A percentile compares a stretch with the other conserved stretches of the same genome.
These are phyloP conservation scores for Periophthalmus magnuspinnatus DNA, from an alignment of 2,797 vertebrate species.

Conservation along the genomic window DNA sequence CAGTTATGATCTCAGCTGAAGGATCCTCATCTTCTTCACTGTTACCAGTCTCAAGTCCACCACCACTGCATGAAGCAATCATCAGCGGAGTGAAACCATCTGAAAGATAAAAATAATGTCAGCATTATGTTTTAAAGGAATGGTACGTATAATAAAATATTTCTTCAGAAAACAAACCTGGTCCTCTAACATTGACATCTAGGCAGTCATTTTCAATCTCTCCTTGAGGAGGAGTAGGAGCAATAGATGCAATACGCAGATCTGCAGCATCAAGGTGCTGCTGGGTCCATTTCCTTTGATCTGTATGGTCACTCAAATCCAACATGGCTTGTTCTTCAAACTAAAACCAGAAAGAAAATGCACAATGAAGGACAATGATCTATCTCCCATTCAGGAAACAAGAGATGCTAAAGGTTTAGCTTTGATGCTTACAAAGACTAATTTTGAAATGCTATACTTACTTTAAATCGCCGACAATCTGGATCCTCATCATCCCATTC, in stretches of 20 bases:
- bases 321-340: conserved; percentile 93
- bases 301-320: conserved; percentile 87
- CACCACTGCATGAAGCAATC: conserved; percentile 98
- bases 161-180: conserved; percentile 75
- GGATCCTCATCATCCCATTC: conserved; percentile 95
- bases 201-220: conserved; percentile 95
- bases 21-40: conserved; percentile 96
- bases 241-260: conserved; percentile 89
- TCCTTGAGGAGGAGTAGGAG: conserved; percentile 94
- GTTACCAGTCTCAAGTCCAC: conserved; percentile 92
- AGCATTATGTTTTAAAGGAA: neutral
- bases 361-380: neutral
- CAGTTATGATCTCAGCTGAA: conserved; percentile 90
- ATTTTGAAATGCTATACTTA: conserved; percentile 58
- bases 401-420: neutral
- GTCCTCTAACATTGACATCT: conserved; percentile 97
- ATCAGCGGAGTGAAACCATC: conserved; percentile 97
- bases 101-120: conserved; percentile 47
- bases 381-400: neutral
- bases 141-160: neutral
- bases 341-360: conserved; percentile 65
- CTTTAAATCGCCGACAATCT: conserved; percentile 91
- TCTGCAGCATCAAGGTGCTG: conserved; percentile 97
- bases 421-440: neutral
- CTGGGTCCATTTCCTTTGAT: conserved; percentile 98